Base-by-base conservation (phyloP, 2,797 vertebrate species). In the Phoxinus dragarum region DNA sequence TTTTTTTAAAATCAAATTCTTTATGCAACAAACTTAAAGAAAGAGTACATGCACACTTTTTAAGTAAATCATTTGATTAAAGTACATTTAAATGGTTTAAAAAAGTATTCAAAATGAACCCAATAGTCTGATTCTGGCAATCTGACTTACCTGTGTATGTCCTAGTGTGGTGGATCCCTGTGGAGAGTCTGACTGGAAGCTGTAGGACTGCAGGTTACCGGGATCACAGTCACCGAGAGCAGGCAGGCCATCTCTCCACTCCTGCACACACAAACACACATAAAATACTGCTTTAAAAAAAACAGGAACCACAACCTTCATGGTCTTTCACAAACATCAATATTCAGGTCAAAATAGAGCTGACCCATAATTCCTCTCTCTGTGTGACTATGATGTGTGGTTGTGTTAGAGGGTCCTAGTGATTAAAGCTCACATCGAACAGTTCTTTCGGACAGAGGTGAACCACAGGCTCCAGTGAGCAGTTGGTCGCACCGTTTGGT, bases 171-270 rank as follows among this genome's bases (percentile, higher is more conserved):
- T 92, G 85, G 93, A 94, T 91, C 93, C 93, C 84, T 93, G 93
- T 88, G 94, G 88, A 0, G 93, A 94, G 79, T 94, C 92, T 0
- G 92, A 93, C 67, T 93, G 92, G 90, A 91, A 94, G 91, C 89
- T 92, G 74, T 94, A 93, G 54, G 94, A 94, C 87, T 94, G 92
- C 66, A 94, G 90, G 19, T 92, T 92, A 36, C 92, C 92, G 12
- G 94, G 93, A 27, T 94, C 94, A 84, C 94, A 92, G 87, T 95
- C 93, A 84, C 95, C 92, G 0, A 94, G 93, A 84, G 92, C 93
- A 1, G 93, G 92, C 21, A 95, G 90, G 81, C 92, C 91, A 64
- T 95, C 94, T 89, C 91, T 95, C 94, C 94, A 94, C 91, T 95
- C 95, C 96, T 96, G 88, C 7, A 34, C 19, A 84, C 42, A 76